phyloP scores from a whole-genome alignment of 2,888 invertebrate genomes.

The Andrena marginata region DNA sequence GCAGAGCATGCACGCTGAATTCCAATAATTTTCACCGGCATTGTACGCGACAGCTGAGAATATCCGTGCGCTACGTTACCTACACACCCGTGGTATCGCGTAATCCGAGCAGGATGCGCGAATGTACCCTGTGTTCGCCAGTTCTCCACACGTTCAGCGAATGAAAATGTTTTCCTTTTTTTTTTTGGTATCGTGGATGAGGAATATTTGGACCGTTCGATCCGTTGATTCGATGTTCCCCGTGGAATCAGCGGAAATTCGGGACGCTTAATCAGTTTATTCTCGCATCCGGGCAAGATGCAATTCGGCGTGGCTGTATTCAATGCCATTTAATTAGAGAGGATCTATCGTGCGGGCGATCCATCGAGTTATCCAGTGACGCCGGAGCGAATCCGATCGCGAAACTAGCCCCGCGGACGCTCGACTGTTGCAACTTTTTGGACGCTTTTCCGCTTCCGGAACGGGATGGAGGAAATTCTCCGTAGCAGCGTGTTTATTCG shows the following conservation, averaged over 20 bases:
- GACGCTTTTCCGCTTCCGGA: conserved; percentile 4
- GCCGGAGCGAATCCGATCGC: neutral
- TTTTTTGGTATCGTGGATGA: neutral
- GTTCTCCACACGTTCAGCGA: neutral
- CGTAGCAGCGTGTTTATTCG: conserved; percentile 47
- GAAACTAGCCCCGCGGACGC: neutral
- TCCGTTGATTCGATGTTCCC: neutral
- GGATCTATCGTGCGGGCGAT: neutral
- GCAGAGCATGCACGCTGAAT: conserved; percentile 20
- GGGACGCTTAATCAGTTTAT: neutral
- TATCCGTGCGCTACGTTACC: conserved; percentile 6
- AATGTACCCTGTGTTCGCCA: neutral
- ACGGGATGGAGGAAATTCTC: conserved; percentile 24
- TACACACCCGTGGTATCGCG: neutral
- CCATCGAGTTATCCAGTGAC: neutral
- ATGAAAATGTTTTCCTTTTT: neutral
- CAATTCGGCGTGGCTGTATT: neutral
- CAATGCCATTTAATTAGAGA: conserved; percentile 21
- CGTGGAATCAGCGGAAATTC: neutral
- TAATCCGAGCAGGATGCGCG: neutral
- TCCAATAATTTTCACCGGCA: conserved; percentile 26
- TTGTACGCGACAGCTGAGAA: conserved; percentile 25
- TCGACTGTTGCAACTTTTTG: conserved; percentile 5
- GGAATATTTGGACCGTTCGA: neutral
- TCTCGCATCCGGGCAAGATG: neutral